Conservation (phyloP, 2,888 invertebrate species). For the Mystacides longicornis region DNA sequence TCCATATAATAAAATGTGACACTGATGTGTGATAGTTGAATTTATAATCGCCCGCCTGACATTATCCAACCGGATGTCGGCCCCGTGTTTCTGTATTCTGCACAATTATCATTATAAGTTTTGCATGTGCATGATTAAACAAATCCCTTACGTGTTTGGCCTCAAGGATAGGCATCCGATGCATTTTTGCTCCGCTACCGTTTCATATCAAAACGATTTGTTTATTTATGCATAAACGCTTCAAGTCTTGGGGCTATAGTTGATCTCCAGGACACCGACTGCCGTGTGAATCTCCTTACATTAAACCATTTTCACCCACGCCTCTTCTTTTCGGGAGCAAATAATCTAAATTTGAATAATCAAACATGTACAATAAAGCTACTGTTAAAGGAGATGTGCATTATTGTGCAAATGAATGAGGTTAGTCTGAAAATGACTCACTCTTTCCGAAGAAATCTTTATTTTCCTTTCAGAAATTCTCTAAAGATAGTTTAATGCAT, state of each 20-base stretch:
- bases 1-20: not conserved
- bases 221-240: not conserved
- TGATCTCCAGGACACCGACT: not conserved
- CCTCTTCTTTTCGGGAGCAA: no score
- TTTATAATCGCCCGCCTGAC: not conserved
- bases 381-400: no score
- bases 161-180: not conserved
- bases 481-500: no score
- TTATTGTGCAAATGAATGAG: no score
- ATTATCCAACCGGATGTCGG: conserved; percentile 1
- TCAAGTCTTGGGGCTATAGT: not conserved
- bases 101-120: not conserved
- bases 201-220: not conserved
- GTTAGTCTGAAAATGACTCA: no score
- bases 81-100: not conserved
- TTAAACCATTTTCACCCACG: no score
- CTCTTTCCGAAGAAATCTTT: no score
- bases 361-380: no score
- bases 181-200: conserved; percentile 3
- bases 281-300: no score
- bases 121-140: not conserved
- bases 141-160: not conserved
- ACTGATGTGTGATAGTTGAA: not conserved
- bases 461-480: no score
- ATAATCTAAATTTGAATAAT: no score